Base-by-base conservation (phyloP, 1,140 invertebrate genomes). In the Magallana angulata region DNA sequence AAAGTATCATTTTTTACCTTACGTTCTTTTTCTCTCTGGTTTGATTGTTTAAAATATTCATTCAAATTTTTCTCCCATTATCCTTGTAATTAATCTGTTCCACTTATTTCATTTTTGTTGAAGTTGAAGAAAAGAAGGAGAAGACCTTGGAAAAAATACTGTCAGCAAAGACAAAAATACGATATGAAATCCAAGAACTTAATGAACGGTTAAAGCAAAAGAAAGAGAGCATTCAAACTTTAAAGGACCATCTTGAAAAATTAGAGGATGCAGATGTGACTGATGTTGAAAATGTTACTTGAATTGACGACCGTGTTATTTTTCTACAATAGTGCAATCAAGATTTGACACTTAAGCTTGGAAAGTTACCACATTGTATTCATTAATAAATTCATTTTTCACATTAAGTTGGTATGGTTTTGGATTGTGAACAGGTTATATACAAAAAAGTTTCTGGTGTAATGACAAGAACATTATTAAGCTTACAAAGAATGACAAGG, bases 111-210 rank as follows among this genome's bases (percentile, higher is more conserved):
- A 91, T 91, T 88, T 68, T 92, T 68, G 89, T 94, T 94, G 82
- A 94, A 98, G 98, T 99, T 96, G 98, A 99, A 95, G 97, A 97
- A 57, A 98, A 98, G 91, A 98, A 98, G 92, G 96, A 97, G 71
- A 97, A 97, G 87, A 97, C 97, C 0, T 91, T 98, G 80, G 96
- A 97, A 91, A 96, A 96, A 86, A 97, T 99, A 90, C 94, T 97
- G 56, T 96, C 96, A 82, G 97, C 98, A 0, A 97, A 98, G 94
- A 96, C 96, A 71, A 98, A 98, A 95, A 97, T 99, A 0, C 96
- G 97, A 90, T 95, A 95, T 64, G 98, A 99, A 95, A 98, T 99
- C 80, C 95, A 96, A 12, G 97, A 98, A 64, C 95, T 98, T 0
- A 98, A 98, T 92, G 98, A 98, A 89, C 97, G 97, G 93, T 94